Conservation (phyloP, 2,797 vertebrate species). For the Valencia hispanica region DNA sequence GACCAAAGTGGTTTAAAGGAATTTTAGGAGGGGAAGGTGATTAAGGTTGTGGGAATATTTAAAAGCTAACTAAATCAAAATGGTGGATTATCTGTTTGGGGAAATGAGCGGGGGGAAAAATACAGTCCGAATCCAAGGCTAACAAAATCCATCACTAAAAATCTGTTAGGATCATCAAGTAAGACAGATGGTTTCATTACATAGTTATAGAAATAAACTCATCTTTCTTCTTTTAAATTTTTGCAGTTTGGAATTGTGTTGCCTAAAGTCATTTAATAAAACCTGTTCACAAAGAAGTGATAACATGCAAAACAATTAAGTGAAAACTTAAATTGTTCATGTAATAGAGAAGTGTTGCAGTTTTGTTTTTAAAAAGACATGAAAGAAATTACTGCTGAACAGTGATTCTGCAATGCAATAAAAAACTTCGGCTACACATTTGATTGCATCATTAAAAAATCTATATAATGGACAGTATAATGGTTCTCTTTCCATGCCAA, state of each 20-base stretch:
- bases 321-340: too few relatives aligned
- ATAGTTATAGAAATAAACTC: neutral
- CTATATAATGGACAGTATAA: slow-evolving; percentile 46
- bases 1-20: slow-evolving; percentile 14
- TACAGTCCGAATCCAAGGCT: neutral
- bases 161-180: slow-evolving; percentile 4
- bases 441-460: slow-evolving; percentile 48
- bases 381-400: neutral
- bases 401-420: slow-evolving; percentile 17
- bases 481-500: slow-evolving; percentile 38
- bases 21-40: slow-evolving; percentile 16
- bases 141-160: slow-evolving; percentile 5
- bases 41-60: slow-evolving; percentile 24
- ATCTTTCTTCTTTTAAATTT: neutral
- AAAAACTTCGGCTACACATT: slow-evolving; percentile 20
- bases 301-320: neutral
- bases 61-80: slow-evolving; percentile 38
- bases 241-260: neutral
- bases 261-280: neutral
- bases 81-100: neutral
- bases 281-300: neutral
- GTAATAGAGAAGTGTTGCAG: too few relatives aligned
- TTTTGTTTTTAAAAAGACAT: neutral
- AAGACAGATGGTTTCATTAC: neutral
- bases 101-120: slow-evolving; percentile 5